A percentile compares a stretch with the other conserved stretches of the same genome.
phyloP scores from a whole-genome alignment of 2,888 invertebrate genomes.

The Melinaea menophilus region DNA sequence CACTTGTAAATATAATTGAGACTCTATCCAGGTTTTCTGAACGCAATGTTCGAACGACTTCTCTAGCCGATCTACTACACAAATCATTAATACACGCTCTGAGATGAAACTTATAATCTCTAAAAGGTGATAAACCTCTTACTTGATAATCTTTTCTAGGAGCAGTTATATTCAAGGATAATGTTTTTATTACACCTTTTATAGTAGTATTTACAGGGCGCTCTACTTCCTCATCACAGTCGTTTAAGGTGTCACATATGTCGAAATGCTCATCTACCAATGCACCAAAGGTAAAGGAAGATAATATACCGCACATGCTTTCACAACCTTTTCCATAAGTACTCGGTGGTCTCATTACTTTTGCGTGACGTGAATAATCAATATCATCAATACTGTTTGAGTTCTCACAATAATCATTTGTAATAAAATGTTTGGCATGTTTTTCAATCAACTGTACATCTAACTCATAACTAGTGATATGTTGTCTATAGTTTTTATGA shows the following conservation, averaged over 20 bases:
- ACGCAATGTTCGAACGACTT: constrained; percentile 53
- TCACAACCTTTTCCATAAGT: constrained; percentile 59
- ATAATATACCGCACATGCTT: constrained; percentile 58
- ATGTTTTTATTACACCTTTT: constrained; percentile 46
- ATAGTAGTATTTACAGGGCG: constrained; percentile 45
- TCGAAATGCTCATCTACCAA: constrained; percentile 61
- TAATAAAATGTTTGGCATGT: constrained; percentile 38
- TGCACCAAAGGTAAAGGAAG: constrained; percentile 50
- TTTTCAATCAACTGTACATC: constrained; percentile 58
- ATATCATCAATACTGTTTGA: constrained; percentile 39
- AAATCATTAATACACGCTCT: constrained; percentile 50
- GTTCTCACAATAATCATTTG: constrained; percentile 52
- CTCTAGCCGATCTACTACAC: constrained; percentile 59
- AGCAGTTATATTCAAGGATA: constrained; percentile 47
- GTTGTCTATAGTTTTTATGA: constrained; percentile 53
- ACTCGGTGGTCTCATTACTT: constrained; percentile 57
- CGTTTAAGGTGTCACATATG: constrained; percentile 46
- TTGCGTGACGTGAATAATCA: constrained; percentile 54
- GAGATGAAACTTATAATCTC: constrained; percentile 63
- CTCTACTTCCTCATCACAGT: constrained; percentile 47
- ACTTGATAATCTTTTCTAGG: constrained; percentile 47
- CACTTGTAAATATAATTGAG: constrained; percentile 36
- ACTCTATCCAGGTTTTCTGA: constrained; percentile 53
- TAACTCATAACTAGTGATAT: constrained; percentile 57
- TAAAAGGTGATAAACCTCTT: constrained; percentile 56